These are phyloP conservation scores for Microtus richardsoni DNA, from an alignment of 2,113 vertebrate species.

Conservation along the genomic window DNA sequence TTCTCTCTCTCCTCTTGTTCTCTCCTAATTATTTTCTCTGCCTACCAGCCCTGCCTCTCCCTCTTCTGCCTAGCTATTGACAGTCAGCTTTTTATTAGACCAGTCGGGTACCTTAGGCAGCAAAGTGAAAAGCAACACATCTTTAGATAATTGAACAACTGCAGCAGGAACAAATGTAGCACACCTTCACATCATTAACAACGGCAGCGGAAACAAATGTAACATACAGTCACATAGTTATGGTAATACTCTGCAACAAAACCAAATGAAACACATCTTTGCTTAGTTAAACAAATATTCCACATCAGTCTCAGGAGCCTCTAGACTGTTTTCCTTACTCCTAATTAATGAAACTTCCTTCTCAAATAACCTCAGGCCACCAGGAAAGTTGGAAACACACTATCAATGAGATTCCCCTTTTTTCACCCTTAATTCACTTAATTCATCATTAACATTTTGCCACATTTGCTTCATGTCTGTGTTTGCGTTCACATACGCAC, in stretches of 20 bases:
- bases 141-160: not conserved
- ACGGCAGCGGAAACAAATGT: not conserved
- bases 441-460: not conserved
- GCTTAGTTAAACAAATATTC: not conserved
- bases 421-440: not conserved
- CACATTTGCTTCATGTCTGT: not conserved
- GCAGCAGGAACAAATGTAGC: not conserved
- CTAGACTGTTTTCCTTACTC: not conserved
- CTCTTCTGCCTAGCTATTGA: too few species aligned
- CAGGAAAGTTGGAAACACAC: not conserved
- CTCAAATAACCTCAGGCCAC: constrained; percentile 19
- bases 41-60: not conserved
- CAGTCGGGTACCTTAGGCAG: not conserved
- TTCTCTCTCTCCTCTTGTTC: not conserved
- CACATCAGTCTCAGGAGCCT: not conserved
- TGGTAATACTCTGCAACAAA: not conserved
- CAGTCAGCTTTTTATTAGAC: not conserved
- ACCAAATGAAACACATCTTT: not conserved
- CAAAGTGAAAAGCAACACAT: not conserved
- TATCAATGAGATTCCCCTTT: not conserved
- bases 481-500: not conserved
- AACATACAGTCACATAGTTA: not conserved
- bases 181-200: not conserved
- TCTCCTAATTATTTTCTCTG: not conserved
- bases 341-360: not conserved